Evolutionary conservation across 1,140 invertebrate genomes (phyloP).

Genomic region (Pentalonia nigronervosa): DNA sequence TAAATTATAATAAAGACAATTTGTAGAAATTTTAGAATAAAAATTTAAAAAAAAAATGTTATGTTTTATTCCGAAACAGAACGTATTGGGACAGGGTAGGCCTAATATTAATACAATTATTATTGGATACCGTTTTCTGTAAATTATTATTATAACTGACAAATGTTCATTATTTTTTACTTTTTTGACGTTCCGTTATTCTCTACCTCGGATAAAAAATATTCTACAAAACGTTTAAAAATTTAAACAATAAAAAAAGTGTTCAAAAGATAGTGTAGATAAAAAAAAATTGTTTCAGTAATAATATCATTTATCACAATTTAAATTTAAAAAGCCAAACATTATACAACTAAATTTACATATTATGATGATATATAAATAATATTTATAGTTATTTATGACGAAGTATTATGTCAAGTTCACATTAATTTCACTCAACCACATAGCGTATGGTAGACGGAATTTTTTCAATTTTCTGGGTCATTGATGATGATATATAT

Average conservation of each 20-base stretch:
- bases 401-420: neutral
- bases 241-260: slow-evolving; percentile 4
- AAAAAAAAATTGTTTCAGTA: neutral
- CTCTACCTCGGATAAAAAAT: neutral
- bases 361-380: neutral
- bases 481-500: slow-evolving; percentile 29
- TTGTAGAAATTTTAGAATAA: too few relatives aligned
- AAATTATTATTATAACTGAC: neutral
- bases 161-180: neutral
- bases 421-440: neutral
- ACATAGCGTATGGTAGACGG: neutral
- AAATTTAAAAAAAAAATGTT: too few relatives aligned
- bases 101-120: neutral
- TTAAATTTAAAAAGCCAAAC: neutral
- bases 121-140: neutral
- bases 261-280: neutral
- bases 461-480: slow-evolving; percentile 31
- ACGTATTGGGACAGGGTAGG: neutral
- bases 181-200: neutral
- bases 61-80: too few relatives aligned
- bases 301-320: neutral
- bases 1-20: too few relatives aligned
- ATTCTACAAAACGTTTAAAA: neutral
- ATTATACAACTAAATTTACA: neutral
- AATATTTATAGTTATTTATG: neutral